These are phyloP conservation scores for Plotosus lineatus DNA, from an alignment of 2,113 vertebrate genomes.

Conservation along the genomic window DNA sequence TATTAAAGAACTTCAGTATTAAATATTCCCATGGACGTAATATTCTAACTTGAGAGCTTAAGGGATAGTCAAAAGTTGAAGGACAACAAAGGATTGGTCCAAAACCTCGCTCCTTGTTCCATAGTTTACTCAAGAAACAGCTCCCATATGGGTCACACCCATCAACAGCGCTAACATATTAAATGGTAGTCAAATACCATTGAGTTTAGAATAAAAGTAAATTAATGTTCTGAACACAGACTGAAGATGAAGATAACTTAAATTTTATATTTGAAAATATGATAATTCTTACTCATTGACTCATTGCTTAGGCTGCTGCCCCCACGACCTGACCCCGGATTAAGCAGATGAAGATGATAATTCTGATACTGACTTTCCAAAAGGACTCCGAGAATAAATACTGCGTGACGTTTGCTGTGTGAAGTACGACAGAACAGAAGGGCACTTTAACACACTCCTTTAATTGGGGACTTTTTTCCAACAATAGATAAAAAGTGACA, in stretches of 20 bases:
- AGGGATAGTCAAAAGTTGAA: slow-evolving; percentile 13
- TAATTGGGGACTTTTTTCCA: neutral
- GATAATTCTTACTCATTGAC: neutral
- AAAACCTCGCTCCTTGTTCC: neutral
- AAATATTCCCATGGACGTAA: slow-evolving; percentile 19
- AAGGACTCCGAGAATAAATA: neutral
- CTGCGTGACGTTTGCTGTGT: neutral
- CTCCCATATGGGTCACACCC: neutral
- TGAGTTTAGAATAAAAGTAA: too few species aligned
- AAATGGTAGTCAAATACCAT: neutral
- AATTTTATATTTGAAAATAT: neutral
- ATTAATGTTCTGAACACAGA: neutral
- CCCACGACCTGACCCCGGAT: too few species aligned
- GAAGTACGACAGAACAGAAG: neutral
- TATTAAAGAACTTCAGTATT: slow-evolving; percentile 22
- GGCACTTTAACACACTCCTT: neutral
- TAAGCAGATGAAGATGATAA: too few species aligned
- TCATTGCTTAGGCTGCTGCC: too few species aligned
- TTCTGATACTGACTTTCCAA: neutral
- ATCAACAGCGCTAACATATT: neutral
- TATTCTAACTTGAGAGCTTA: slow-evolving; percentile 13
- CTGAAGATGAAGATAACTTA: neutral
- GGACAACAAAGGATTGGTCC: slow-evolving; percentile 2
- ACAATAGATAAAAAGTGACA: neutral
- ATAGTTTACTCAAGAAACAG: neutral